Base-by-base conservation (phyloP, 2,797 vertebrate genomes). In the Tragelaphus oryx region DNA sequence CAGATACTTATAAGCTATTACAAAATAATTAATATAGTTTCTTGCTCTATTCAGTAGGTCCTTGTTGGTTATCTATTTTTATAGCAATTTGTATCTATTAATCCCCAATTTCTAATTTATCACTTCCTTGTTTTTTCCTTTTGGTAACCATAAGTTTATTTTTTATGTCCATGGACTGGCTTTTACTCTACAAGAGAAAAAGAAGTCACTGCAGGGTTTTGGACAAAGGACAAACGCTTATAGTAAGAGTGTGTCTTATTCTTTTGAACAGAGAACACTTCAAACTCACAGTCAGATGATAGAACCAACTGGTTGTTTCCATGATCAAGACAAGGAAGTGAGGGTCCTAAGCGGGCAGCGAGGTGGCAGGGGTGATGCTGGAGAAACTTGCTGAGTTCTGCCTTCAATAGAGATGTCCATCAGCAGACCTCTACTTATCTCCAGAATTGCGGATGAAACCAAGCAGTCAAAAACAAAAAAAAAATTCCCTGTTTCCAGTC, bases 261-360 rank as follows among this genome's bases (percentile, higher is more conserved):
- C 12, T 37, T 87, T 93, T 84, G 80, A 96, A 76, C 24, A 87
- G 44, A 88, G 17, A 76, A 52, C 50, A 93, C 5, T 48, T 1
- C 5, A 54, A 52, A 41, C 30, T 90, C 46, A 50, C 6, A 9
- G 55, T 26, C 24, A 81, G 13, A 37, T 68, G 11, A 88, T 1
- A 81, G n/a, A 86, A 89, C 22, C 46, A 76, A 28, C 3, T n/a
- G 18, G 22, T 1, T 81, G 41, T 46, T 71, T 12, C 24, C 83
- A 8, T 5, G 28, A 33, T 50, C 22, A 20, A 68, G 68, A 65
- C 33, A 68, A 79, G 4, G 59, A 37, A 89, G 20, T 46, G 13
- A 24, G 33, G 26, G 4, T 30, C 52, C 60, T 9, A 22, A 55
- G 50, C 60, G 10, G 65, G 16, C 8, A 52, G 26, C 52, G 17